Evolutionary conservation across 2,113 vertebrate species (phyloP), one percentile per base, ranked within the genome.

Genomic region (Proterorhinus semilunaris): DNA sequence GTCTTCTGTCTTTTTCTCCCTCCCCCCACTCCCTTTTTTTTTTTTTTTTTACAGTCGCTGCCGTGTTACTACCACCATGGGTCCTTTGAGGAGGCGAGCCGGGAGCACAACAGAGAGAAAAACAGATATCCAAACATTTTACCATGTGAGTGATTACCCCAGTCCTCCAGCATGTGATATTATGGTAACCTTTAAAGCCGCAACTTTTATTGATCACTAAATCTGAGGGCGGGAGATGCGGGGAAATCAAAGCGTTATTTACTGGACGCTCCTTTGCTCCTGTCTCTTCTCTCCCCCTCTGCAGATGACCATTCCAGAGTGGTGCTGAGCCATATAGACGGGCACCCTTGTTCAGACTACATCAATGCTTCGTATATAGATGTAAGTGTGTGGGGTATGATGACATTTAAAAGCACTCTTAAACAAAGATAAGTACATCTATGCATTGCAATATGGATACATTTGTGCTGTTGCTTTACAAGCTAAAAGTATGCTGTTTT

Each of bases 71-170:
- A 93, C 62, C 79, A 90, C 68, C 95, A 95, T 70, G 96, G 95
- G 84, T 92, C 93, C 0, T 95, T 95, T 78, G 96, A 97, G 84
- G 93, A 94, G 90, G 96, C 96, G 16, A 97, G 94, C 76, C 95
- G 93, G 65, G 96, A 97, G 82, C 94, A 96, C 80, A 98, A 96
- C 93, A 91, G 93, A 87, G 96, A 98, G 44, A 97, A 96, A 85
- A 98, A 98, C 91, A 92, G 96, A 95, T 98, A 98, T 5, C 96
- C 96, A 57, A 98, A 98, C 91, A 98, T 98, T 92, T 92, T 98
- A 76, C 96, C 96, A 7, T 96, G 96, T 98, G 93, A 96, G 96
- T 89, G 72, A 72, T 27, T 66, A 67, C 72, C 69, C 66, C 61
- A 75, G 65, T 66, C 79, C 69, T 68, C 66, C 66, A 17, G 66